Percentiles rank a stretch among this genome's conserved stretches.
These are phyloP conservation scores for Melanostoma mellinum DNA, from an alignment of 2,888 invertebrate genomes.

Conservation along the genomic window DNA sequence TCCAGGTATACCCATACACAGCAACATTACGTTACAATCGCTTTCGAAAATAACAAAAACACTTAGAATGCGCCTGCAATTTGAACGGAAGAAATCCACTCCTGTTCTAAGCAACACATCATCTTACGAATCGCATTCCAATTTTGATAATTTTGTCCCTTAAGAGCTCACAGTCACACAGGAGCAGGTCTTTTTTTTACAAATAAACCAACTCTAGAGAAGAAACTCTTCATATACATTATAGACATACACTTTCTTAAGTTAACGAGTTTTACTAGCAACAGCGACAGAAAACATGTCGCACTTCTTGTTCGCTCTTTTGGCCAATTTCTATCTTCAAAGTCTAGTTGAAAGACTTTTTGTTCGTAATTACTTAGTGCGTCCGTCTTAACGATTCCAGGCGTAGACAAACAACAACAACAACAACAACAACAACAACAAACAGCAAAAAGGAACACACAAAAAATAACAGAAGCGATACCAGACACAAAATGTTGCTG, in stretches of 20 bases:
- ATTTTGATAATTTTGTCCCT: conserved; percentile 66
- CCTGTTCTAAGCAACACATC: conserved; percentile 39
- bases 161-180: conserved; percentile 20
- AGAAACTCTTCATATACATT: not conserved
- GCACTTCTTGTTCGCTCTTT: conserved; percentile 40
- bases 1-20: too few relatives aligned
- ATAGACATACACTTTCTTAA: conserved; percentile 19
- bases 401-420: conserved; percentile 20
- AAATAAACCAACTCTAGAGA: not conserved
- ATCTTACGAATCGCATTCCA: conserved; percentile 52
- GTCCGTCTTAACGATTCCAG: conserved; percentile 47
- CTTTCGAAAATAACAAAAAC: too few relatives aligned
- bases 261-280: conserved; percentile 43
- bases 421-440: conserved; percentile 31
- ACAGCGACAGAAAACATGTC: conserved; percentile 53
- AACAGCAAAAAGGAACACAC: conserved; percentile 9
- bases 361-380: conserved; percentile 57
- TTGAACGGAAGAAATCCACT: not conserved
- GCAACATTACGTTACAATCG: too few relatives aligned
- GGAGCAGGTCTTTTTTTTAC: conserved; percentile 3
- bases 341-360: conserved; percentile 34
- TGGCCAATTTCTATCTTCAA: conserved; percentile 44
- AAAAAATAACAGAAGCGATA: conserved; percentile 18
- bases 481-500: conserved; percentile 5
- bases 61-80: not conserved